These are phyloP conservation scores for Parapsyche elsis DNA, from an alignment of 1,140 invertebrate species.

Conservation along the genomic window DNA sequence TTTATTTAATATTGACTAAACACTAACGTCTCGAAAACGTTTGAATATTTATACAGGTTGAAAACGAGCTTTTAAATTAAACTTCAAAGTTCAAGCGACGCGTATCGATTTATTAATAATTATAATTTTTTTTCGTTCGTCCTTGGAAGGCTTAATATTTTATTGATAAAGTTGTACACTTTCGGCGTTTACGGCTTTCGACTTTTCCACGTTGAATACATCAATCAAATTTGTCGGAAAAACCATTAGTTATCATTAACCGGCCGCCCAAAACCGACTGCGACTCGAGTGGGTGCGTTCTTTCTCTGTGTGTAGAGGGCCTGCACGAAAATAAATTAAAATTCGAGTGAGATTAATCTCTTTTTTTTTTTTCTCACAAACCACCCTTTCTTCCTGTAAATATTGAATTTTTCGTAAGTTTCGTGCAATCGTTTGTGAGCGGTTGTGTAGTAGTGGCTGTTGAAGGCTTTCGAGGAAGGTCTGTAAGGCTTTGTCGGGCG, in stretches of 20 bases:
- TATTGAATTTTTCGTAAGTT: neutral
- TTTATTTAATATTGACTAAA: too few species aligned
- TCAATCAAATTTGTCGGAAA: conserved; percentile 33
- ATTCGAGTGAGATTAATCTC: conserved; percentile 18
- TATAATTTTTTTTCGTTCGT: too few species aligned
- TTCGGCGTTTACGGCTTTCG: conserved; percentile 22
- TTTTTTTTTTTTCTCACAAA: too few species aligned
- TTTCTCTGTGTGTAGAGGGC: neutral
- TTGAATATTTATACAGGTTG: too few species aligned
- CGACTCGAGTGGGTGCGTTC: conserved; percentile 6
- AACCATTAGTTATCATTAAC: conserved; percentile 32
- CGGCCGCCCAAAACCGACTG: conserved; percentile 10
- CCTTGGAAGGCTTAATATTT: neutral
- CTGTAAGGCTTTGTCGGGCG: neutral
- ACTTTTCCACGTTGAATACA: conserved; percentile 16
- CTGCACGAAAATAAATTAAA: conserved; percentile 13
- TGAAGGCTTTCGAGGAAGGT: neutral
- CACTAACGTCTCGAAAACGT: too few species aligned
- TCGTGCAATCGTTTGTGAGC: too few species aligned
- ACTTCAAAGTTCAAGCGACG: neutral
- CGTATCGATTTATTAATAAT: too few species aligned
- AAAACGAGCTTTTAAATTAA: neutral
- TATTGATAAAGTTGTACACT: conserved; percentile 29
- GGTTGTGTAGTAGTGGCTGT: neutral
- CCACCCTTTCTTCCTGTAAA: too few species aligned